Evolutionary conservation across 2,888 invertebrate genomes (phyloP).

Genomic region (Eulithis prunata): DNA sequence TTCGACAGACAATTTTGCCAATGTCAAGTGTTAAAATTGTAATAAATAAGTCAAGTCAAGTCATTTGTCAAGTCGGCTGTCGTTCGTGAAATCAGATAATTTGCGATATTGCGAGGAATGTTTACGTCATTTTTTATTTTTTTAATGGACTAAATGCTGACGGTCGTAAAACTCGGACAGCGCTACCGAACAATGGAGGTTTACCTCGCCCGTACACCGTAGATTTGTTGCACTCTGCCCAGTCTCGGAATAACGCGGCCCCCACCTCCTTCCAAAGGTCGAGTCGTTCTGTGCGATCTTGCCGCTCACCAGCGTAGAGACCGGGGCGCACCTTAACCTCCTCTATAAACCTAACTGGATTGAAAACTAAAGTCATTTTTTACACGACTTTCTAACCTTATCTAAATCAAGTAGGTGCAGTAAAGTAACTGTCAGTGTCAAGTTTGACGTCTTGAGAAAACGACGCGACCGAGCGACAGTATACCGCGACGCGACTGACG

Average conservation of each 20-base stretch:
- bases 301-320: conserved; percentile 68
- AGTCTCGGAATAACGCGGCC: conserved; percentile 66
- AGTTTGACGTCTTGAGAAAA: conserved; percentile 4
- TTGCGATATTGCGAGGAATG: neutral
- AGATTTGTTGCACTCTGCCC: conserved; percentile 69
- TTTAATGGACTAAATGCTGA: no score
- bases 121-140: conserved; percentile 58
- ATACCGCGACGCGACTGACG: conserved; percentile 60
- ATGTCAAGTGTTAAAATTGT: no score
- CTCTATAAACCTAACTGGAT: conserved; percentile 67
- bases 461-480: conserved; percentile 40
- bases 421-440: conserved; percentile 13
- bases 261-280: conserved; percentile 76
- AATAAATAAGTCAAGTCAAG: no score
- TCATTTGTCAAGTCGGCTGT: no score
- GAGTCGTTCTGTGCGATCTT: conserved; percentile 77
- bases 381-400: conserved; percentile 10
- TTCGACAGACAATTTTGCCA: no score
- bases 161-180: no score
- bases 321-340: conserved; percentile 76
- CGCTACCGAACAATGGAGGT: no score
- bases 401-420: neutral
- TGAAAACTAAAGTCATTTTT: conserved; percentile 49
- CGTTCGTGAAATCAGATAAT: no score
- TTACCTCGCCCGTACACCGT: conserved; percentile 74